Evolutionary conservation across 1,140 invertebrate species (phyloP), one percentile per base, ranked within the genome.

Genomic region (Leptinotarsa defecta): DNA sequence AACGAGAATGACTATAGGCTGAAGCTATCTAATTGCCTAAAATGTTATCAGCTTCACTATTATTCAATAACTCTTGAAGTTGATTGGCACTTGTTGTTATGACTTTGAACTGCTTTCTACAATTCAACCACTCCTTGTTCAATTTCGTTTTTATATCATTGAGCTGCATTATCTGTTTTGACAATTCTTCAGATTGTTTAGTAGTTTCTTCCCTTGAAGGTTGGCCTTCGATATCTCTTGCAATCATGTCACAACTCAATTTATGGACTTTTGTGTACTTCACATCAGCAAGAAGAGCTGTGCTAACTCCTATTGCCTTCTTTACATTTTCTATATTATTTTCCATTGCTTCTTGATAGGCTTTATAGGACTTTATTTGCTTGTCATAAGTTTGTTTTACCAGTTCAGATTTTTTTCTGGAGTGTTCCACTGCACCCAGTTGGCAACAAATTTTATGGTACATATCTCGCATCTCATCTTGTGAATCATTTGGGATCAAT

Each of bases 201-300:
- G 65, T 43, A n/a, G 65, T 68, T 17, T 27, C 24, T 34, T 34
- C 43, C 27, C 65, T 22, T 22, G 65, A 17, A 43, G 65, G 19
- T 27, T 43, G 11, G n/a, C 17, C 65, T 68, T 34, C 24, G 17
- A 68, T 68, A 68, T 68, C 65, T 68, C 27, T 68, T n/a, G 43
- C 65, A 68, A 68, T 68, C 65, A 68, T 24, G 8, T 68, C 65
- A 68, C 27, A 68, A 24, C 11, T 27, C 22, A 68, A 11, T 68
- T 68, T 68, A n/a, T 68, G 65, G 65, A 22, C 19, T 68, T 68
- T 68, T n/a, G 24, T 24, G 27, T 19, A 68, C 43, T 68, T 68
- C 17, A 68, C 65, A 11, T 24, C 43, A 17, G 65, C 65, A 24
- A 68, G 65, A 68, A 68, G 24, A 27, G 27, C 43, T 68, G 8